These are phyloP conservation scores for Lithophane socia DNA, from an alignment of 2,888 invertebrate species.

Conservation along the genomic window DNA sequence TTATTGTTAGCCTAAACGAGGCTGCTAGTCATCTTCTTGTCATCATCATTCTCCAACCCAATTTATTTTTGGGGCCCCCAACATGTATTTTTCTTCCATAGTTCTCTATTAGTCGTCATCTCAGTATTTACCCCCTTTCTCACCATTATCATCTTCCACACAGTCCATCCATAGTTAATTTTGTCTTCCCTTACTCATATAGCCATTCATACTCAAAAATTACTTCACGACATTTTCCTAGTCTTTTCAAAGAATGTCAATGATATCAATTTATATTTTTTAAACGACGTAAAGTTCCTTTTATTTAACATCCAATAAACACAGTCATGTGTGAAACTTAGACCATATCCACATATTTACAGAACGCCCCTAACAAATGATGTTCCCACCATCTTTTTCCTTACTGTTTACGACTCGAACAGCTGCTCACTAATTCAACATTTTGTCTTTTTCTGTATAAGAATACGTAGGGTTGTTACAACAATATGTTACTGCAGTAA, in stretches of 20 bases:
- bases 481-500: conserved; percentile 55
- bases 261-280: neutral
- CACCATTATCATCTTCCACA: neutral
- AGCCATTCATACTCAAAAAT: too few species aligned
- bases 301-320: conserved; percentile 6
- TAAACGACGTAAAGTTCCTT: neutral
- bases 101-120: too few species aligned
- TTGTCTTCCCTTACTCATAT: neutral
- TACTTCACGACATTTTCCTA: neutral
- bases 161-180: too few species aligned
- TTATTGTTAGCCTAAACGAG: neutral
- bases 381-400: conserved; percentile 36
- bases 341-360: conserved; percentile 3
- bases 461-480: conserved; percentile 28
- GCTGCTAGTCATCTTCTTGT: neutral
- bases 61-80: neutral
- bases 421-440: conserved; percentile 54
- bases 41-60: too few species aligned
- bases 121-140: neutral
- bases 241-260: neutral
- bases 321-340: neutral
- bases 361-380: conserved; percentile 16
- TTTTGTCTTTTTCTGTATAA: conserved; percentile 49
- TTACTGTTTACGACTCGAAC: conserved; percentile 47
- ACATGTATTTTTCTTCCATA: neutral